phyloP scores from a whole-genome alignment of 2,797 vertebrate genomes.

The Cichlasoma orientale region DNA sequence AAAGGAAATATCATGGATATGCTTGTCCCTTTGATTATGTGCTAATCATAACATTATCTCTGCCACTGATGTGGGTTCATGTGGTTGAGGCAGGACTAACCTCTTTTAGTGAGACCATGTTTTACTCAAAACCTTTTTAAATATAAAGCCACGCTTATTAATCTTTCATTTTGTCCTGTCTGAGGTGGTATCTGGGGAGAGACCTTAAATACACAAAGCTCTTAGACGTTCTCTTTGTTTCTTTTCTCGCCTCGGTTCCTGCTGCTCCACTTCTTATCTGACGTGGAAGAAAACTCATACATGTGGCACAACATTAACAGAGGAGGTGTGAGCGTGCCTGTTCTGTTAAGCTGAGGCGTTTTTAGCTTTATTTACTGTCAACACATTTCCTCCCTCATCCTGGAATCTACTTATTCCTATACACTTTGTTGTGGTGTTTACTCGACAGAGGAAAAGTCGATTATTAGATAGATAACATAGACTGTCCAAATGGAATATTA shows the following conservation, averaged over 20 bases:
- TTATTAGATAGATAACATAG: conserved; percentile 22
- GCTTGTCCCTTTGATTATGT: background rate
- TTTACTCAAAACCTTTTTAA: conserved; percentile 71
- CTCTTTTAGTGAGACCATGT: conserved; percentile 50
- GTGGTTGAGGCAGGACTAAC: conserved; percentile 24
- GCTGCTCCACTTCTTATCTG: conserved; percentile 33
- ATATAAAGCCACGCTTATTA: conserved; percentile 77
- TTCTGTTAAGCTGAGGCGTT: conserved; percentile 28
- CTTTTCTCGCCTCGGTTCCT: conserved; percentile 38
- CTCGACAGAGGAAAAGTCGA: conserved; percentile 7
- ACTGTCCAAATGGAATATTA: conserved; percentile 24
- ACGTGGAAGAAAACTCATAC: conserved; percentile 38
- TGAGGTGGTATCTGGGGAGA: conserved; percentile 75
- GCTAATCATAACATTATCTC: background rate
- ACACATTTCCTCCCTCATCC: conserved; percentile 26
- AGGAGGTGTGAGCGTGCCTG: conserved; percentile 13
- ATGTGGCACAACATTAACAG: conserved; percentile 42
- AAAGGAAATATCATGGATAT: background rate
- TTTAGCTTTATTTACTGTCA: conserved; percentile 37
- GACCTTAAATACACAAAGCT: conserved; percentile 77
- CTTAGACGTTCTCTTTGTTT: conserved; percentile 71
- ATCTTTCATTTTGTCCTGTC: conserved; percentile 81
- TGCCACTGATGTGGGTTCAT: background rate
- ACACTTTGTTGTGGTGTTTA: conserved; percentile 12
- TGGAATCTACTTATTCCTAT: conserved; percentile 21